Base-by-base conservation (phyloP, 1,140 invertebrate genomes). In the Drosophila bocqueti region DNA sequence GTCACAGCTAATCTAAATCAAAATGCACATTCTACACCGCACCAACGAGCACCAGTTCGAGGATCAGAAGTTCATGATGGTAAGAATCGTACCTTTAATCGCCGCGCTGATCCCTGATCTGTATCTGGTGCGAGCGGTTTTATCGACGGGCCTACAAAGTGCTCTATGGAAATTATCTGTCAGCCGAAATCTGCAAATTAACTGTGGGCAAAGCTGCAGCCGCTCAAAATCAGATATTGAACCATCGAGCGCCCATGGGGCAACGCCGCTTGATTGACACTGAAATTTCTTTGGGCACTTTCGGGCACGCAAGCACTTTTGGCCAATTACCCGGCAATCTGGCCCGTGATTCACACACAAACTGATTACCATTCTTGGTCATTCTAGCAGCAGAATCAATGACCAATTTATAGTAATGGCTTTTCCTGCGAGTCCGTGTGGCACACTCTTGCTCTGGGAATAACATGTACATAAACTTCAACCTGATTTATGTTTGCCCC, bases 11-110 rank as follows among this genome's bases (percentile, higher is more conserved):
- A 67, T 15, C 60, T 58, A 36, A 43, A 81, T 59, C 36, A 69
- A 84, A 74, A 93, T 93, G 92, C 92, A 93, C 79, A 93, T 93
- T 57, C 76, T 93, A 75, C 92, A 93, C 59, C 86, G 92, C 76
- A 93, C 83, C 67, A 93, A 93, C 76, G 92, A 93, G 49, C 92
- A 93, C 64, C 92, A 93, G 65, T 93, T 93, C 45, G 92, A 93
- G 79, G 92, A 93, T 83, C 92, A 93, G 65, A 93, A 93, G 68
- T 93, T 93, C 74, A 93, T 93, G 91, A 93, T 93, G 92, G 92
- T 93, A 85, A 91, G 92, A 72, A 55, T 15, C 29, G 45, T 18
- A 46, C 7, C 62, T 11, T 24, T 34, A 52, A 26, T 52, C 45
- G 36, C 21, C 2, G 16, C 36, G 21, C 36, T 26, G 18, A 10